Evolutionary conservation across 1,140 invertebrate species (phyloP), one percentile per base, ranked within the genome.

Genomic region (Drosophila sechellia): DNA sequence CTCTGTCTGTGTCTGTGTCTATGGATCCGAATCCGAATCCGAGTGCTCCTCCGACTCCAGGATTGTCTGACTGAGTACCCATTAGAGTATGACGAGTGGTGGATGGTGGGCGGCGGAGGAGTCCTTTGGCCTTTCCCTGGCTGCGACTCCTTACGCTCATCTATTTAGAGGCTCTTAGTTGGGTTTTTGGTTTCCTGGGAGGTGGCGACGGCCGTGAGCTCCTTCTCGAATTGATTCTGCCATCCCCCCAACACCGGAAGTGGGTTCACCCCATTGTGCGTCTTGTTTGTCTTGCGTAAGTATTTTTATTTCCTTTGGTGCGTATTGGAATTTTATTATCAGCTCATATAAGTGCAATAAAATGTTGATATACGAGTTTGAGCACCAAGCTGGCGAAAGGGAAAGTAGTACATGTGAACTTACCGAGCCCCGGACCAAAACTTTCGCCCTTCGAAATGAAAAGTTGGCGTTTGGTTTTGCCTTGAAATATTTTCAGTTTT

Each of bases 281-380:
- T 34, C 34, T 59, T 84, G 72, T 77, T 77, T 74, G 68, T 86
- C 64, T 78, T 77, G 73, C 56, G 61, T 48, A 68, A 87, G 83
- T 83, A 87, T 87, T 86, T 86, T 89, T 87, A 89, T 86, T 69
- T 89, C 83, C 37, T 75, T 87, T 65, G 70, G 65, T 87, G 81
- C 81, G 81, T 86, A 86, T 86, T 87, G 81, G 81, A 86, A 86
- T 86, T 86, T 86, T 86, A 86, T 86, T 86, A 86, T 87, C 81
- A 59, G 83, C 83, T 86, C 81, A 86, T 87, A 86, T 87, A 81
- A 86, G 87, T 68, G 81, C 83, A 64, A 89, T 86, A 87, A 86
- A 85, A 85, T 64, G 48, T 63, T 77, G 66, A 69, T 77, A 59
- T 65, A 68, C 58, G 37, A 40, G 57, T 39, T 17, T 31, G 22